Evolutionary conservation across 1,140 invertebrate genomes (phyloP), one percentile per base, ranked within the genome.

Genomic region (Mizuhopecten yessoensis): DNA sequence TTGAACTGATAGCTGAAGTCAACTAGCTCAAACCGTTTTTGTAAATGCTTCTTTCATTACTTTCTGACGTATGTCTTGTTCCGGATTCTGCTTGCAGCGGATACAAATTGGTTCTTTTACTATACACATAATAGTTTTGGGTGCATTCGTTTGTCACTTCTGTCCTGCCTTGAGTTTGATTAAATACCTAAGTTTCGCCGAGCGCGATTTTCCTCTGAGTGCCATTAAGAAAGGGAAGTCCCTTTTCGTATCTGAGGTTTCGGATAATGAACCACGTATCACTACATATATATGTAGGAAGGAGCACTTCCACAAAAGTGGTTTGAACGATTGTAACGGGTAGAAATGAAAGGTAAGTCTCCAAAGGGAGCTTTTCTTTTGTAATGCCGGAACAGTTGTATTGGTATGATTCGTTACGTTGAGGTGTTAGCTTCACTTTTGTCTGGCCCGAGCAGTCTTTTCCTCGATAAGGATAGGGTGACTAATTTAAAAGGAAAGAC

Each of bases 91-190:
- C 57, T 75, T 75, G n/a, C 57, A 75, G 23, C 57, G 57, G 17
- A 75, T 75, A 75, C 57, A 75, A 75, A 75, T 75, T 75, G 57
- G 57, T 75, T 75, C 57, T 75, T 75, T 75, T 75, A 75, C 57
- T 75, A 75, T n/a, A 75, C 57, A 75, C 57, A n/a, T 75, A 75
- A 75, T 75, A 75, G 57, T 75, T 75, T 75, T 75, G 57, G 57
- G 57, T 29, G 57, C 11, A n/a, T 75, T 29, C 57, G 57, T 75
- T 75, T 75, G 57, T 75, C 57, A 75, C n/a, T 75, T 75, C 57
- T 75, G 57, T 75, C 57, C 29, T 75, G 23, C 23, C 29, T 75
- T 75, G 57, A 75, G 57, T 75, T 75, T 75, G 57, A 75, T 75
- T 75, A 75, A 75, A 75, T 75, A 75, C 57, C 57, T 75, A 75